Base-by-base conservation (phyloP, 2,888 invertebrate genomes). In the Epistrophe eligans region DNA sequence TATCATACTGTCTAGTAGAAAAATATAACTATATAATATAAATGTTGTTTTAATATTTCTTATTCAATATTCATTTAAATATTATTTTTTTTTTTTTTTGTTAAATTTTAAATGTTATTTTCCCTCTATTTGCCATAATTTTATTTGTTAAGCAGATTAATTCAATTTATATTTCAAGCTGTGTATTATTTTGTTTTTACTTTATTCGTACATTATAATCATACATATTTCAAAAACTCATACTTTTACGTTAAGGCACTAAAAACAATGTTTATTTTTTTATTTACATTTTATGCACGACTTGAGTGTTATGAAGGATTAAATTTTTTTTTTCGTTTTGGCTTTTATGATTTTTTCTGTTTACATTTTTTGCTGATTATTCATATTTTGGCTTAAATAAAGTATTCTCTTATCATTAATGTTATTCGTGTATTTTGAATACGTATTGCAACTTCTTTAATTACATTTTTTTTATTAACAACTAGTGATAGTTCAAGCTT, bases 231-330 rank as follows among this genome's bases (percentile, higher is more conserved):
- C 45, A 28, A 15, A 70, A 70, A 70, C 52, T 79, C 52, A 60
- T 43, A 50, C 52, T 81, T 70, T 45, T 40, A 40, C 62, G 10
- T 77, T 85, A 85, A 85, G 85, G 85, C 85, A 85, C 85, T 85
- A 74, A 74, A 81, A 77, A 71, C n/a, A 70, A 70, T 55, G 38
- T 77, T 52, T 50, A 48, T 62, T 77, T 52, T 50, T 40, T 62
- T 77, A 40, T 40, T 40, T 62, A 62, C 15, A 8, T 77, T 19
- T 24, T 66, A 71, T 57, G 60, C 50, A 67, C 35, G 11, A 38
- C 35, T 64, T 50, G 35, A 38, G 55, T 48, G 38, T 11, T 55
- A 32, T 32, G 55, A n/a, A 15, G n/a, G 8, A 32, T 32, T 28
- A 3, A 17, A 40, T 52, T n/a, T 72, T 64, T 38, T 11, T 48